Evolutionary conservation across 2,113 vertebrate species (phyloP).

Genomic region (Uropsilus gracilis): DNA sequence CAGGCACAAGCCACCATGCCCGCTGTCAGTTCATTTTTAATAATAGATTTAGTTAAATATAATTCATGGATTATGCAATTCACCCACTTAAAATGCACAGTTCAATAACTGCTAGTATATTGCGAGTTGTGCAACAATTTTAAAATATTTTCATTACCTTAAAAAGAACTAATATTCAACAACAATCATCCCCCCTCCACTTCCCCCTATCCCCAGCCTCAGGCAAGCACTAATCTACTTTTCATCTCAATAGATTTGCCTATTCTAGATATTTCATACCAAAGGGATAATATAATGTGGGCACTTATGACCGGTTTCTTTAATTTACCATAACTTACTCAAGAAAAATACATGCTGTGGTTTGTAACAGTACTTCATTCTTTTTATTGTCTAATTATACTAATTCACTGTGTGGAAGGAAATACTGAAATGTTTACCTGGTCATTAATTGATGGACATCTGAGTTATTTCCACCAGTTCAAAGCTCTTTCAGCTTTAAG

Average conservation of each 20-base stretch:
- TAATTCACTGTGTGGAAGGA: not conserved
- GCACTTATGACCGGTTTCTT: not conserved
- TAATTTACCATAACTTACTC: not conserved
- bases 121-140: not conserved
- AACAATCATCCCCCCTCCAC: not conserved
- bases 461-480: not conserved
- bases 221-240: not conserved
- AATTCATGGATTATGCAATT: not conserved
- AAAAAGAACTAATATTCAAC: not conserved
- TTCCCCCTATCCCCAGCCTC: not conserved
- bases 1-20: too few species aligned
- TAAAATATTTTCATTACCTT: not conserved
- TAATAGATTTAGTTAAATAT: not conserved
- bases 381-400: not conserved
- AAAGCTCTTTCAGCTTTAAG: slow-evolving; percentile 3
- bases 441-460: too few species aligned
- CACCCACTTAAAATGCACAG: not conserved
- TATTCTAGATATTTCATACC: not conserved
- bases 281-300: not conserved
- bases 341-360: not conserved
- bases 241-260: not conserved
- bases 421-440: too few species aligned
- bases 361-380: not conserved
- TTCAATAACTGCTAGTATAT: not conserved
- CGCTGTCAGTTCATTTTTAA: not conserved